These are phyloP conservation scores for Tragelaphus buxtoni DNA, from an alignment of 2,113 vertebrate species.

Conservation along the genomic window DNA sequence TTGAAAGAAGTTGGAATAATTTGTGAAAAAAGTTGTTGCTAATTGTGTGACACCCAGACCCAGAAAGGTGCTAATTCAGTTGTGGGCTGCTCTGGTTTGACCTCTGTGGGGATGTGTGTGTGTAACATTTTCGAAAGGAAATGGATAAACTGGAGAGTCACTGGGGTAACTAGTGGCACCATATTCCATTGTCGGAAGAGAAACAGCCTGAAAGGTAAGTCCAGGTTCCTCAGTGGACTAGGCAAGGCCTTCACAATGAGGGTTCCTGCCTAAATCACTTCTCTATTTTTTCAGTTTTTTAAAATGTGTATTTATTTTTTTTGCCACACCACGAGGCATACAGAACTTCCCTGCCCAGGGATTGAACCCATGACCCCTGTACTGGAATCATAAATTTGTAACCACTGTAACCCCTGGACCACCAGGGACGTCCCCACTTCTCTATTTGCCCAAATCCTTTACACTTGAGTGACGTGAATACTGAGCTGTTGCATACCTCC, in stretches of 20 bases:
- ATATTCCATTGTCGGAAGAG: neutral
- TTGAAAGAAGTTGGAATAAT: neutral
- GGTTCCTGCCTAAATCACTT: too few relatives aligned
- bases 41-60: neutral
- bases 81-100: neutral
- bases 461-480: neutral
- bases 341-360: neutral
- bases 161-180: neutral
- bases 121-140: slow-evolving; percentile 11
- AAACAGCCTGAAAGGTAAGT: neutral
- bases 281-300: neutral
- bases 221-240: neutral
- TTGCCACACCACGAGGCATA: neutral
- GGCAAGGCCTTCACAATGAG: neutral
- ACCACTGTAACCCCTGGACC: neutral
- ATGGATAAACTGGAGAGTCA: neutral
- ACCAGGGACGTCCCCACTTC: neutral
- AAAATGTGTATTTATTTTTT: neutral
- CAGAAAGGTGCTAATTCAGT: neutral
- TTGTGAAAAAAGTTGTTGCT: neutral
- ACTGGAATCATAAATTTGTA: neutral
- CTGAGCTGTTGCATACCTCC: neutral
- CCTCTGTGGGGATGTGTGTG: neutral
- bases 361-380: neutral
- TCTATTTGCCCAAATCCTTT: neutral